Conservation (phyloP, 1,140 invertebrate genomes). For the Helicoverpa zea region DNA sequence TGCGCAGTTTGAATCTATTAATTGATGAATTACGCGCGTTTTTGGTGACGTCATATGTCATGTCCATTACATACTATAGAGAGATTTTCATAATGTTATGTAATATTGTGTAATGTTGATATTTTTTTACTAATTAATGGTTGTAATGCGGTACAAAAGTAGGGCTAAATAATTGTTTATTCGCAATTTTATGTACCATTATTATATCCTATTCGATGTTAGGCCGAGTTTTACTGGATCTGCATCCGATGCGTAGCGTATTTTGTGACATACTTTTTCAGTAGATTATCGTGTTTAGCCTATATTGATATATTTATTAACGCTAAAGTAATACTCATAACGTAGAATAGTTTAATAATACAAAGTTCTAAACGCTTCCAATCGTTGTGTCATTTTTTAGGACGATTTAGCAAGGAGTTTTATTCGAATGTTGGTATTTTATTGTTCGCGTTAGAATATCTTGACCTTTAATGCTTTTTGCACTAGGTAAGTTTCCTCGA, state of each 20-base stretch:
- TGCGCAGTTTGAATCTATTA: background rate
- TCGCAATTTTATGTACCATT: background rate
- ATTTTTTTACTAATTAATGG: slow-evolving; percentile 3
- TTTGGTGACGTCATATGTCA: slow-evolving; percentile 4
- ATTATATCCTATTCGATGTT: background rate
- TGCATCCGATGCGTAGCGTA: too few species aligned
- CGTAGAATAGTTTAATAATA: too few species aligned
- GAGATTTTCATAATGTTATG: background rate
- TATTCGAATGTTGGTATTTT: background rate
- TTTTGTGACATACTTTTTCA: too few species aligned
- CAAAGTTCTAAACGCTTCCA: too few species aligned
- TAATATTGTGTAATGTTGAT: slow-evolving; percentile 11
- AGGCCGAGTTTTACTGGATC: too few species aligned
- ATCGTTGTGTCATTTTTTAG: background rate
- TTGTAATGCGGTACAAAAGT: slow-evolving; percentile 27
- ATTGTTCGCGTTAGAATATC: slow-evolving; percentile 10
- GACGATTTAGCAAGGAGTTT: background rate
- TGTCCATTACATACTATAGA: background rate
- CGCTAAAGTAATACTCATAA: too few species aligned
- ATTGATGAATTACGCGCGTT: background rate
- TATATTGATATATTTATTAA: too few species aligned
- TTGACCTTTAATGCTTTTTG: slow-evolving; percentile 1
- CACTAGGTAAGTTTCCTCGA: background rate
- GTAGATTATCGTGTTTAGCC: too few species aligned
- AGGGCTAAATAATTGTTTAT: slow-evolving; percentile 1